Conservation (phyloP, 2,797 vertebrate genomes). For the Syngnathus acus region DNA sequence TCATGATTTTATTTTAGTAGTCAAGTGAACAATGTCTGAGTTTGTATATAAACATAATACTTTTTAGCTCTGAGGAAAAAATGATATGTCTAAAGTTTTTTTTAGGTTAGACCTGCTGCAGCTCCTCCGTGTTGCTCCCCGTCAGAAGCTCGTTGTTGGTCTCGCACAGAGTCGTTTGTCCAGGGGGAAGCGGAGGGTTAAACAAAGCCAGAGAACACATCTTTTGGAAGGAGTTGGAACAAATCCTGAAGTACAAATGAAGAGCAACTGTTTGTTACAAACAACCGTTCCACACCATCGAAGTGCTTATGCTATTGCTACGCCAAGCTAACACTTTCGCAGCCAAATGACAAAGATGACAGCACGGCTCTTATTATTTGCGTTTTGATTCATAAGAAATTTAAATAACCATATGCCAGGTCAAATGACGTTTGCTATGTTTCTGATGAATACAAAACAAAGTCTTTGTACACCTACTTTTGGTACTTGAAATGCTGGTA, state of each 20-base stretch:
- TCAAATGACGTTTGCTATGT: not conserved
- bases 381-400: not conserved
- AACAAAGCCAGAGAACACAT: slow-evolving; percentile 85
- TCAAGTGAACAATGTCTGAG: too few relatives aligned
- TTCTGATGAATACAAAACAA: not conserved
- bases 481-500: not conserved
- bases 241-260: slow-evolving; percentile 12
- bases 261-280: not conserved
- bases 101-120: slow-evolving; percentile 66
- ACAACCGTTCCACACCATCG: not conserved
- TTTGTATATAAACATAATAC: too few relatives aligned
- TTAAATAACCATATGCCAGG: not conserved
- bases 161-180: slow-evolving; percentile 79
- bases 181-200: slow-evolving; percentile 70
- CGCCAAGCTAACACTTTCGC: not conserved
- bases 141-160: slow-evolving; percentile 81
- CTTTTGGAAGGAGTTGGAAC: slow-evolving; percentile 7
- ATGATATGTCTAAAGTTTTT: not conserved
- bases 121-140: slow-evolving; percentile 55
- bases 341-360: not conserved
- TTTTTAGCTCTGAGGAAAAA: too few relatives aligned
- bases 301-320: not conserved
- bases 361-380: not conserved
- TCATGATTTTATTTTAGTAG: too few relatives aligned
- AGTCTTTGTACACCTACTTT: not conserved